These are phyloP conservation scores for Amphiprion clarkii DNA, from an alignment of 2,797 vertebrate genomes.

Conservation along the genomic window DNA sequence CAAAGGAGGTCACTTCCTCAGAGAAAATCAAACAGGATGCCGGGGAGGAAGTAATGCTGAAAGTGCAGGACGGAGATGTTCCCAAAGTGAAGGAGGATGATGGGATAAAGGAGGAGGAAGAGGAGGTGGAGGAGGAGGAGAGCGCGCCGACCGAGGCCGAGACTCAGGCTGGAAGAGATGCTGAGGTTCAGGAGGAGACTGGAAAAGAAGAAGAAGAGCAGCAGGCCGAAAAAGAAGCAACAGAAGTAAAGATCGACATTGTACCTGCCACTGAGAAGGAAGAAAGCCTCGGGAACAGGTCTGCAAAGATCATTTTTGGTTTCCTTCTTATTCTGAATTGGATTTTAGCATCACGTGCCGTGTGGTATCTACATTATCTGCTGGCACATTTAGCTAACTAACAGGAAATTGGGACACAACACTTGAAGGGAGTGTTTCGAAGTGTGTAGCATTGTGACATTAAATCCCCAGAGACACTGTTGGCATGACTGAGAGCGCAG, in stretches of 20 bases:
- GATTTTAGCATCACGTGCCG: background rate
- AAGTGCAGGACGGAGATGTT: constrained; percentile 28
- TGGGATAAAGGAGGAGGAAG: constrained; percentile 18
- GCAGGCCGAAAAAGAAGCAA: constrained; percentile 1
- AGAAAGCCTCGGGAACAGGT: constrained; percentile 65
- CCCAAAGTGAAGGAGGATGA: constrained; percentile 31
- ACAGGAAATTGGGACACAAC: background rate
- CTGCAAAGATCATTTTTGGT: constrained; percentile 19
- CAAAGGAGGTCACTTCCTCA: constrained; percentile 38
- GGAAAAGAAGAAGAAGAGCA: constrained; percentile 52
- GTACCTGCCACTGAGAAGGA: constrained; percentile 25
- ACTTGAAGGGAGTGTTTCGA: constrained; percentile 2
- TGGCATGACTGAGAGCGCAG: too few relatives aligned
- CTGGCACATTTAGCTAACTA: background rate
- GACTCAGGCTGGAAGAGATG: constrained; percentile 20
- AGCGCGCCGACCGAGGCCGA: background rate
- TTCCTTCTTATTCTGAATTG: background rate
- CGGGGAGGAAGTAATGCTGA: constrained; percentile 21
- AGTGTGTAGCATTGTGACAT: background rate
- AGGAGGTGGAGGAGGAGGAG: constrained; percentile 4
- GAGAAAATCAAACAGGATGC: constrained; percentile 45
- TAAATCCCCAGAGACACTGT: background rate
- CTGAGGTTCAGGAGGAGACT: constrained; percentile 32
- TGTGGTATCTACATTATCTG: background rate
- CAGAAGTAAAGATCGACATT: constrained; percentile 21